These are phyloP conservation scores for Epistrophe eligans DNA, from an alignment of 2,888 invertebrate species.

Conservation along the genomic window DNA sequence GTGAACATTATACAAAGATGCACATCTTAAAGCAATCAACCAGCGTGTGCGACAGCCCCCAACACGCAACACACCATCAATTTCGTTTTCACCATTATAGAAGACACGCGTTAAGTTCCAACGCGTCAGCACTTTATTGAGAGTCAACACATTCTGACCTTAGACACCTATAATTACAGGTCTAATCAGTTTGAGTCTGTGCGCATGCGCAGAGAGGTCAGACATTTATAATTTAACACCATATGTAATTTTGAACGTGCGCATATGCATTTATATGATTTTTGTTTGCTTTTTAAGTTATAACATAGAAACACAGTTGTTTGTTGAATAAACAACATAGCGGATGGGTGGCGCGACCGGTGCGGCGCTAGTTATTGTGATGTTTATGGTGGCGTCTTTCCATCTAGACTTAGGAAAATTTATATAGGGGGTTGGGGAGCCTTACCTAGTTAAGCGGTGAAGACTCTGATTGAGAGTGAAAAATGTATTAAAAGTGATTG, in stretches of 20 bases:
- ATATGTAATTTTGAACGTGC: slow-evolving; percentile 4
- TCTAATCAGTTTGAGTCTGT: slow-evolving; percentile 66
- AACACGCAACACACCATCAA: slow-evolving; percentile 70
- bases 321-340: slow-evolving; percentile 45
- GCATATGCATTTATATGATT: too few relatives aligned
- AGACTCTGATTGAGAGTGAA: slow-evolving; percentile 60
- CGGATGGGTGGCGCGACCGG: background rate
- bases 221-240: slow-evolving; percentile 55
- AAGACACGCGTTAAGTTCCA: slow-evolving; percentile 47
- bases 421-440: background rate
- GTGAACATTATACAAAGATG: slow-evolving; percentile 32
- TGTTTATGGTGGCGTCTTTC: background rate
- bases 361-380: background rate
- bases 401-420: slow-evolving; percentile 1
- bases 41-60: slow-evolving; percentile 52
- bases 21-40: slow-evolving; percentile 54
- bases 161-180: slow-evolving; percentile 75
- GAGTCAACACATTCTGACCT: slow-evolving; percentile 74
- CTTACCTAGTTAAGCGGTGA: slow-evolving; percentile 37
- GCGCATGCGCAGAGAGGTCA: slow-evolving; percentile 46
- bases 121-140: slow-evolving; percentile 73
- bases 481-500: slow-evolving; percentile 67
- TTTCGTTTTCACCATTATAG: slow-evolving; percentile 58
- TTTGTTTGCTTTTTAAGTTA: background rate
- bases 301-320: slow-evolving; percentile 62